Evolutionary conservation across 2,797 vertebrate species (phyloP), one percentile per base, ranked within the genome.

Genomic region (Neolamprologus multifasciatus): DNA sequence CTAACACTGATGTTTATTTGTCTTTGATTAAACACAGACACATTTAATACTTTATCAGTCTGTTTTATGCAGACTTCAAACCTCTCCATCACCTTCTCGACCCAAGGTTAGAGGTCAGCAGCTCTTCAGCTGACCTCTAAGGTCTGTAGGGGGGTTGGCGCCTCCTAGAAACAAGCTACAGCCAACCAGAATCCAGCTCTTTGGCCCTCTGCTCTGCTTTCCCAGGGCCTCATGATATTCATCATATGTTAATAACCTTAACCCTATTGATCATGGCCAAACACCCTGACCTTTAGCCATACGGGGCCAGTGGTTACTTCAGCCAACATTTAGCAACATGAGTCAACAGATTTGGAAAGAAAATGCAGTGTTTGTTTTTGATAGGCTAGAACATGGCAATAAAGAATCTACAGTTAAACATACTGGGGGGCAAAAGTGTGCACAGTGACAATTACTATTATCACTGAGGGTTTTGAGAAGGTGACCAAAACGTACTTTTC

Each of bases 221-320:
- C 94, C 94, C 95, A 96, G 86, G 92, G 88, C 91, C 94, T 88
- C 21, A 12, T 85, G 84, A 91, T 95, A 95, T 96, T 96, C 94
- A 96, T 91, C 93, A 93, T 92, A 96, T 96, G 94, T 90, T 96
- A 96, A 96, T 96, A 93, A 95, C 94, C 94, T 93, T 95, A 92
- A 94, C 88, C 90, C 86, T 93, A 96, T 95, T 94, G 96, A 95
- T 95, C 90, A 84, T 77, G 86, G 69, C 89, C 92, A 59, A 87
- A 83, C 87, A 89, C 83, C 90, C 80, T 86, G 86, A 92, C 92
- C 89, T 84, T 91, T 51, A 59, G 91, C 89, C 92, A 87, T 91
- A 89, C 90, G 90, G 84, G 86, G 85, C 81, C 84, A 55, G 89
- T 17, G 38, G 59, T 80, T 55, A 79, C 84, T 86, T 85, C 57